These are phyloP conservation scores for Amniataba percoides DNA, from an alignment of 2,797 vertebrate species.

Conservation along the genomic window DNA sequence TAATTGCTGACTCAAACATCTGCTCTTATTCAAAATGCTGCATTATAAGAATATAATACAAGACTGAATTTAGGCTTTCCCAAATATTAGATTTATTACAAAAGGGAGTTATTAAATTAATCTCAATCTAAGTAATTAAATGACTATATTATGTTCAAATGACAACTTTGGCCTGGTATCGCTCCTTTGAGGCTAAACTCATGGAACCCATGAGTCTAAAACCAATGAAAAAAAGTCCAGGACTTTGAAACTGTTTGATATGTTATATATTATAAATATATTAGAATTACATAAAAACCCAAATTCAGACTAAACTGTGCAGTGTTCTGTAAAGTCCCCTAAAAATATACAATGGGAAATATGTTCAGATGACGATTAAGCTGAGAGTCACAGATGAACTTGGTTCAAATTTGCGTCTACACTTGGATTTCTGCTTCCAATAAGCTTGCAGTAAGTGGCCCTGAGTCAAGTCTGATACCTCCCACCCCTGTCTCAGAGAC, in stretches of 20 bases:
- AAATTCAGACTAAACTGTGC: conserved; percentile 17
- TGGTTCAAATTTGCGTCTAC: conserved; percentile 65
- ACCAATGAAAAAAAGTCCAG: conserved; percentile 3
- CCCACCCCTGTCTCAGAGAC: conserved; percentile 81
- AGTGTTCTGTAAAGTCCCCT: background rate
- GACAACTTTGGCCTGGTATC: conserved; percentile 19
- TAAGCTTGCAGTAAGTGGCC: conserved; percentile 79
- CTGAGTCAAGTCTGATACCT: conserved; percentile 77
- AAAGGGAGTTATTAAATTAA: conserved; percentile 45
- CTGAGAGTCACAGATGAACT: conserved; percentile 20
- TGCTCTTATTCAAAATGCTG: conserved; percentile 56
- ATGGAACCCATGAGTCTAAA: conserved; percentile 3
- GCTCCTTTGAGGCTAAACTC: conserved; percentile 24
- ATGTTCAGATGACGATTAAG: conserved; percentile 3
- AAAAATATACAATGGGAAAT: conserved; percentile 7
- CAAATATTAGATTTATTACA: conserved; percentile 61
- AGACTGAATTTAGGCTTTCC: conserved; percentile 42
- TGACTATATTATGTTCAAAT: conserved; percentile 33
- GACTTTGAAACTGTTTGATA: background rate
- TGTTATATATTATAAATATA: background rate
- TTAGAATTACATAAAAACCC: conserved; percentile 1
- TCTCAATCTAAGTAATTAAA: conserved; percentile 40
- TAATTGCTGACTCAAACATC: conserved; percentile 59
- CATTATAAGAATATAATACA: conserved; percentile 51
- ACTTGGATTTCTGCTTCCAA: conserved; percentile 88